Base-by-base conservation (phyloP, 2,113 vertebrate genomes). In the Siniperca chuatsi region DNA sequence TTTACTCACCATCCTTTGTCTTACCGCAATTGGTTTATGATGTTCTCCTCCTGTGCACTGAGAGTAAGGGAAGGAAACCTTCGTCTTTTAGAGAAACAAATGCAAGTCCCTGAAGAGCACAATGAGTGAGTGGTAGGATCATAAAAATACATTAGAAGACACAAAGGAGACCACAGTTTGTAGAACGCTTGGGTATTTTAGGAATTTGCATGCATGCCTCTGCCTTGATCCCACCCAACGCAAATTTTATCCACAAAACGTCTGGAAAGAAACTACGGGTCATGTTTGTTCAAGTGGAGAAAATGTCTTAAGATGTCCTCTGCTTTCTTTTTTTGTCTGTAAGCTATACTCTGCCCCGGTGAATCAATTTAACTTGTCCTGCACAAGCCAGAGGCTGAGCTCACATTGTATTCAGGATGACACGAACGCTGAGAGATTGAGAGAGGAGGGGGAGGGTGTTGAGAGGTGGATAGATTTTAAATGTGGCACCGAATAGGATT, bases 401-500 rank as follows among this genome's bases (percentile, higher is more conserved):
- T 88, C 83, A 58, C 81, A 76, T 67, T 81, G 68, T 79, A 79
- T 85, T 83, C 71, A 82, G 64, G 33, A 78, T 37, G 72, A 74
- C 69, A 87, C 20, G 6, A 80, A 74, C 68, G 77, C 55, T 55
- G n/a, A 46, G 40, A 78, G 71, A 87, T 74, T 52, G 67, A 87
- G 85, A 87, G 73, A 67, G 64, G 60, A 71, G 13, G 33, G 77
- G 67, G 72, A 54, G 18, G 57, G 57, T 75, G 88, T 60, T 42
- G 83, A 83, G 83, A 87, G 78, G 75, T 80, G 88, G 85, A 37
- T 74, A 75, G 82, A 88, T 91, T 89, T 92, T 80, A 85, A 92
- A 87, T 81, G 84, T 79, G 82, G 68, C 61, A 67, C 65, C 18
- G 42, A 70, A 78, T 74, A 75, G 66, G 52, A 71, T 54, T 79